phyloP scores from a whole-genome alignment of 2,113 vertebrate genomes.

The Athene noctua region DNA sequence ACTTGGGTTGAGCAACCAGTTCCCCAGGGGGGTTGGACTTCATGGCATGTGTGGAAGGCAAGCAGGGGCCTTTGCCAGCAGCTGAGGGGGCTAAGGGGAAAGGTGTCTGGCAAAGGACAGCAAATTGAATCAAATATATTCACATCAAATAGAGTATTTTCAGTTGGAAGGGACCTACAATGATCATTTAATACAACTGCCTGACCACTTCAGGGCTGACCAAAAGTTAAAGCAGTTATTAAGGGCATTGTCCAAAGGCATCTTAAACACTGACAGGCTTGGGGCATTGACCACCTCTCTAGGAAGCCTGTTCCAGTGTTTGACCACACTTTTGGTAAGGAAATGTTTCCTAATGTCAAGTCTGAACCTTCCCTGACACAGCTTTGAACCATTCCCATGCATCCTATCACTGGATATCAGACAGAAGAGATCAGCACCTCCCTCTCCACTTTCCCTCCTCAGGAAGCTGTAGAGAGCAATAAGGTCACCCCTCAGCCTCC shows the following conservation, averaged over 20 bases:
- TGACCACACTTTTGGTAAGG: not conserved
- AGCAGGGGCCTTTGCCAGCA: not conserved
- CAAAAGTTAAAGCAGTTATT: not conserved
- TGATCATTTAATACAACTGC: not conserved
- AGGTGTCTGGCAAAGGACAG: not conserved
- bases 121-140: not conserved
- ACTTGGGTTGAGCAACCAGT: not conserved
- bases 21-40: not conserved
- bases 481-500: not conserved
- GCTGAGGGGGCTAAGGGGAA: not conserved
- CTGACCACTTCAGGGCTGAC: not conserved
- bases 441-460: not conserved
- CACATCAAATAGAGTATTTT: not conserved
- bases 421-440: not conserved
- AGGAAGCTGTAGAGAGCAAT: not conserved
- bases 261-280: not conserved
- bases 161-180: not conserved
- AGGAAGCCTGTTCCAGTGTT: not conserved
- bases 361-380: not conserved
- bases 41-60: not conserved
- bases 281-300: rapidly evolving
- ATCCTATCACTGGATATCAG: not conserved
- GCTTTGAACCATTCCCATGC: not conserved
- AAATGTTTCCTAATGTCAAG: not conserved
- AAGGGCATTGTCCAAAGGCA: not conserved